phyloP scores from a whole-genome alignment of 2,113 vertebrate genomes.

The Archocentrus centrarchus region DNA sequence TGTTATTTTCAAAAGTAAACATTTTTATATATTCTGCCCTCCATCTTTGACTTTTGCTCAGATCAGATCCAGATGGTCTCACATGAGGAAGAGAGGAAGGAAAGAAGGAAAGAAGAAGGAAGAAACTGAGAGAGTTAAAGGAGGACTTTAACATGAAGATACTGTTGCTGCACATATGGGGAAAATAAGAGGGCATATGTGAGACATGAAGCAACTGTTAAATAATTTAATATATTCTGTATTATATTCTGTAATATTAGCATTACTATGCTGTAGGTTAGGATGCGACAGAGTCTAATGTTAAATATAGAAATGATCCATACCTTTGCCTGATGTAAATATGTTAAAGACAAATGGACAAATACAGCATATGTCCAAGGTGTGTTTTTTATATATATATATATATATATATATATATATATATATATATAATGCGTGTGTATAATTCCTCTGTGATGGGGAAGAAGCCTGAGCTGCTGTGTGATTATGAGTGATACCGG shows the following conservation, averaged over 20 bases:
- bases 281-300: background rate
- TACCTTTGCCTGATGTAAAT: conserved; percentile 8
- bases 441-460: background rate
- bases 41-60: conserved; percentile 46
- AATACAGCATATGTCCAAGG: background rate
- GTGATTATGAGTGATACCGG: too few species aligned
- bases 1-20: background rate
- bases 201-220: background rate
- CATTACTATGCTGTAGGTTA: background rate
- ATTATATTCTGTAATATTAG: background rate
- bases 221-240: background rate
- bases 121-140: background rate
- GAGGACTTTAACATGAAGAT: background rate
- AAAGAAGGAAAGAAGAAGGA: background rate
- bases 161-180: background rate
- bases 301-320: conserved; percentile 24
- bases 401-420: too few species aligned
- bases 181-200: background rate
- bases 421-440: background rate
- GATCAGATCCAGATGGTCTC: conserved; percentile 47
- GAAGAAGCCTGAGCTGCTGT: too few species aligned
- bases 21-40: background rate
- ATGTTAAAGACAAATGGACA: background rate
- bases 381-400: background rate
- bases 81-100: background rate